Conservation (phyloP, 1,140 invertebrate species). For the Zaprionus ornatus region DNA sequence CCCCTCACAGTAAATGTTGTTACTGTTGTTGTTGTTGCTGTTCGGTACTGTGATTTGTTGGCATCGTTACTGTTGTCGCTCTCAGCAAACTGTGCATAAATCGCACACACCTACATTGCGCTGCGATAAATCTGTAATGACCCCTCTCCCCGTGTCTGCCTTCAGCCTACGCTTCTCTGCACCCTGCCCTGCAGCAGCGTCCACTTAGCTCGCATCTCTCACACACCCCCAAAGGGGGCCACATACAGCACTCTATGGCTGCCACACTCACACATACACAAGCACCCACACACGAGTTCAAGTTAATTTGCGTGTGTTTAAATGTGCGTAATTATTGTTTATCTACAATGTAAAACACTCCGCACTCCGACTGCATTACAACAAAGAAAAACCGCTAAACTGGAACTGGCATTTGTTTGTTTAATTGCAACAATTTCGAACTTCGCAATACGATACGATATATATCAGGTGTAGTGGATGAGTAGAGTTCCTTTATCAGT, state of each 20-base stretch:
- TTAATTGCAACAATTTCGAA: neutral
- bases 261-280: slow-evolving; percentile 10
- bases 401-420: slow-evolving; percentile 7
- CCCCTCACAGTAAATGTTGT: slow-evolving; percentile 34
- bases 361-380: slow-evolving; percentile 30
- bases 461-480: neutral
- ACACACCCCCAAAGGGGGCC: neutral
- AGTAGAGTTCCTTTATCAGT: neutral
- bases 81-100: slow-evolving; percentile 80
- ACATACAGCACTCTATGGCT: slow-evolving; percentile 5
- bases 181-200: neutral
- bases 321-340: slow-evolving; percentile 80
- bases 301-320: slow-evolving; percentile 78
- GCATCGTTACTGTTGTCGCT: slow-evolving; percentile 80
- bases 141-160: neutral
- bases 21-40: slow-evolving; percentile 41
- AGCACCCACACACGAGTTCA: slow-evolving; percentile 20
- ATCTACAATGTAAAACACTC: slow-evolving; percentile 58
- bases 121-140: slow-evolving; percentile 80
- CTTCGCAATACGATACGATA: neutral
- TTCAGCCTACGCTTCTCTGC: neutral
- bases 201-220: neutral
- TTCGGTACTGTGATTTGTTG: slow-evolving; percentile 72
- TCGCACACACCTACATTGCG: slow-evolving; percentile 76
- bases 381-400: slow-evolving; percentile 19